Base-by-base conservation (phyloP, 2,888 invertebrate genomes). In the Choristoneura rosaceana region DNA sequence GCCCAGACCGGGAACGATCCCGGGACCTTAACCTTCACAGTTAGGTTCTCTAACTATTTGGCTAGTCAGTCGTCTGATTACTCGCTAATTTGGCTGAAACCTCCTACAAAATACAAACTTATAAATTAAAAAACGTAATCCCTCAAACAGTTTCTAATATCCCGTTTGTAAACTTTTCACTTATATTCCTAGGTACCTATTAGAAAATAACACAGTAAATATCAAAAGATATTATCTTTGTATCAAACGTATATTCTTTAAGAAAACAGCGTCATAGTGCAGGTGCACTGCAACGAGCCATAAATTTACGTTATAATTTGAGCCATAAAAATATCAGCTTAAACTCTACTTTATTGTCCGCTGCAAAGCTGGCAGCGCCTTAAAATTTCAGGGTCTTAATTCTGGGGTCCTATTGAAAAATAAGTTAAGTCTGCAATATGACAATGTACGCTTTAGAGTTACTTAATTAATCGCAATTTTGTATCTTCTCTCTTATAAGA, bases 271-370 rank as follows among this genome's bases (percentile, higher is more conserved):
- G 17, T 52, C 52, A 14, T 9, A 47, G 66, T 65, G 60, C 70
- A 70, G 50, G 59, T 70, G 70, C 70, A 61, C 38, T 47, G 58
- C 58, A 25, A 25, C 10, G 17, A 52, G 45, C 17, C 62, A 52
- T 68, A 52, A 52, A 52, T 52, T 52, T 52, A 9, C 17, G 52
- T 17, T 14, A 55, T 38, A 68, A 68, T 67, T 71, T 62, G 55
- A 50, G 25, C 68, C 62, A 25, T 71, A 61, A 62, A 67, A 58
- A 45, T 55, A 63, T 59, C 43, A 43, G 12, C 12, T 61, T 43
- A 25, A 41, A 17, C 4, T 41, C 43, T 41, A 61, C 41, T 41
- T 25, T 25, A 41, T n/a, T 41, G 4, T 8, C 7, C 61, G 17
- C 61, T 43, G 55, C 12, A 33, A 9, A 33, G 58, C 58, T 2